Percentiles rank a stretch among this genome's conserved stretches.
Conservation (phyloP, 2,797 vertebrate species). For the Alauda arvensis region DNA sequence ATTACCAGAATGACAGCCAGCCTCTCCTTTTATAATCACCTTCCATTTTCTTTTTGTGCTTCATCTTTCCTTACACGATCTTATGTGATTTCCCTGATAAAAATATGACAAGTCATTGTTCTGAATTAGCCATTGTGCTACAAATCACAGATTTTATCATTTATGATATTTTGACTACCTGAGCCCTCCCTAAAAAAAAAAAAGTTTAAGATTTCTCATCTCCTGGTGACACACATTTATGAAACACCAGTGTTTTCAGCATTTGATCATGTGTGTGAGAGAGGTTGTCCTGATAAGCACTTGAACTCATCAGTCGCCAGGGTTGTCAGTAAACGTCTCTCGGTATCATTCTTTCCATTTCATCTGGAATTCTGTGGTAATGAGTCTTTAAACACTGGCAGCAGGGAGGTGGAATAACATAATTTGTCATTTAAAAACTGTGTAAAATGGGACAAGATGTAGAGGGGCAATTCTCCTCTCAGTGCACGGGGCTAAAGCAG, state of each 20-base stretch:
- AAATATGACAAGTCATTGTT: not conserved
- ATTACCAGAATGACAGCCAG: not conserved
- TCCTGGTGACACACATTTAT: not conserved
- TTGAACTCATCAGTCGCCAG: not conserved
- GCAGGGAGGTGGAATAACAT: not conserved
- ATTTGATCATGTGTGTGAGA: not conserved
- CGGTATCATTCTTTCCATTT: not conserved
- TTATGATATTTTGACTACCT: constrained; percentile 6
- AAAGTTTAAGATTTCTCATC: not conserved
- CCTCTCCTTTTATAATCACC: not conserved
- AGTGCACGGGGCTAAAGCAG: not conserved
- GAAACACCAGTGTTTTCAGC: not conserved
- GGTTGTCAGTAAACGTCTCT: not conserved
- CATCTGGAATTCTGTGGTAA: constrained; percentile 29
- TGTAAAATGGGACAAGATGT: not conserved
- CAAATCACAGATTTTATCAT: not conserved
- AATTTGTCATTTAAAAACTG: not conserved
- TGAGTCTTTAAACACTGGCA: constrained; percentile 1
- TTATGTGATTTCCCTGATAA: not conserved
- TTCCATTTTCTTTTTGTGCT: constrained; percentile 1
- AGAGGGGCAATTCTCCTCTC: not conserved
- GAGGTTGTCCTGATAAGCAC: not conserved
- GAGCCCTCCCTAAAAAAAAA: not conserved
- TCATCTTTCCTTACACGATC: not conserved
- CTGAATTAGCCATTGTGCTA: not conserved